Evolutionary conservation across 2,888 invertebrate species (phyloP).

Genomic region (Dorcus parallelipipedus): DNA sequence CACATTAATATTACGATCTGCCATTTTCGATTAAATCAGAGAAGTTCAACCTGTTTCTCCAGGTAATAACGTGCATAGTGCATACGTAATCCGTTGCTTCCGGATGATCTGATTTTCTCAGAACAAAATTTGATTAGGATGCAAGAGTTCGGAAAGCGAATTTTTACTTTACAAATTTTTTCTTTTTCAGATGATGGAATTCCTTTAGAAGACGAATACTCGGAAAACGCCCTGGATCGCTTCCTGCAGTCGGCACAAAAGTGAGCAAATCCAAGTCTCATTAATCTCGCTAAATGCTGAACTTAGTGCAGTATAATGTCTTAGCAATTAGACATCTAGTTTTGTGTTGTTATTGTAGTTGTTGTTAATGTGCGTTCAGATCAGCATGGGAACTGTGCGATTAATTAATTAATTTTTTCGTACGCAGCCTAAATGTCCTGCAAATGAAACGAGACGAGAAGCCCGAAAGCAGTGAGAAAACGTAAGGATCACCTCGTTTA

Average conservation of each 20-base stretch:
- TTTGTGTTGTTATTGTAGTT: neutral
- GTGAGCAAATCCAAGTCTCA: constrained; percentile 50
- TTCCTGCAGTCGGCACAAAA: constrained; percentile 66
- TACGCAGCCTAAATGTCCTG: constrained; percentile 16
- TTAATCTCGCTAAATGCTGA: constrained; percentile 6
- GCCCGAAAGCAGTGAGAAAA: constrained; percentile 15
- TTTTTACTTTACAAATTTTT: neutral
- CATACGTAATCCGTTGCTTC: too few relatives aligned
- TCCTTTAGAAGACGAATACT: constrained; percentile 60
- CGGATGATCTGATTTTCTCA: too few relatives aligned
- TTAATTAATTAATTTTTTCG: constrained; percentile 9
- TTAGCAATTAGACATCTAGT: neutral
- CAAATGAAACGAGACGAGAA: constrained; percentile 18
- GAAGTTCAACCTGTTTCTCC: too few relatives aligned
- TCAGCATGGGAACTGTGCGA: too few relatives aligned
- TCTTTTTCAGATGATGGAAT: constrained; percentile 45
- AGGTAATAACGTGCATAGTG: too few relatives aligned
- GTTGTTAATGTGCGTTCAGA: neutral
- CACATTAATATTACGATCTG: too few relatives aligned
- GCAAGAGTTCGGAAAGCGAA: neutral
- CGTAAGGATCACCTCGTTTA: constrained; percentile 9
- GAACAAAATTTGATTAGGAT: too few relatives aligned
- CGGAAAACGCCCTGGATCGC: constrained; percentile 64
- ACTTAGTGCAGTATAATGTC: constrained; percentile 7
- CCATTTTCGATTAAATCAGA: too few relatives aligned